phyloP scores from a whole-genome alignment of 2,113 vertebrate genomes.

The Ptilonorhynchus violaceus region DNA sequence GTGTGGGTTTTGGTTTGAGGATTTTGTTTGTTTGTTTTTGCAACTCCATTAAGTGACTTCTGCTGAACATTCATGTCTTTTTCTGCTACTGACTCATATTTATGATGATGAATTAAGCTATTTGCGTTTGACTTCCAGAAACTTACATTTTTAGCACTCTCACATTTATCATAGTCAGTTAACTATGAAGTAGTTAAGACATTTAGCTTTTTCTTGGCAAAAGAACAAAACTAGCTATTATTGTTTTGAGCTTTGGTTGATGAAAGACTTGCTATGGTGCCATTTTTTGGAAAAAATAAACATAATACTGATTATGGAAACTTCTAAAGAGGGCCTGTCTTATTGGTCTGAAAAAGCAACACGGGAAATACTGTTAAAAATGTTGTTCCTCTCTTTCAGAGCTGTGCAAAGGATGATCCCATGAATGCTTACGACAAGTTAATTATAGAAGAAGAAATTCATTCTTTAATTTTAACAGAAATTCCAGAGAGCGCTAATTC shows the following conservation, averaged over 20 bases:
- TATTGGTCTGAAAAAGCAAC: background rate
- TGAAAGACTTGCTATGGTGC: background rate
- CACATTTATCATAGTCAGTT: background rate
- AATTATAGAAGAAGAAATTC: constrained; percentile 56
- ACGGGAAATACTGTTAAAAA: background rate
- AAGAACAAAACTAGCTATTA: background rate
- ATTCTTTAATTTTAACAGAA: constrained; percentile 46
- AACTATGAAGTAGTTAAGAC: background rate
- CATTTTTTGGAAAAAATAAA: background rate
- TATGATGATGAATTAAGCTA: background rate
- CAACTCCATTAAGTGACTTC: background rate
- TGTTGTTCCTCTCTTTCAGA: constrained; percentile 18
- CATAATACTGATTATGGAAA: background rate
- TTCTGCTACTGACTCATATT: background rate
- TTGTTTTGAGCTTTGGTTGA: background rate
- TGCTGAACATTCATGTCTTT: background rate
- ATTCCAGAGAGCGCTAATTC: background rate
- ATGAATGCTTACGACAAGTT: background rate
- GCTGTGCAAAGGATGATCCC: constrained; percentile 24
- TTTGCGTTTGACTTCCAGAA: background rate
- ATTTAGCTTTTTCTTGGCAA: background rate
- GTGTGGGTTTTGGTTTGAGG: background rate
- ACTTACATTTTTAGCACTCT: background rate
- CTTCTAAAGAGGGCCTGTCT: background rate
- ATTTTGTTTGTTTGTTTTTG: background rate